Evolutionary conservation across 2,797 vertebrate genomes (phyloP).

Genomic region (Oryzias sinensis): DNA sequence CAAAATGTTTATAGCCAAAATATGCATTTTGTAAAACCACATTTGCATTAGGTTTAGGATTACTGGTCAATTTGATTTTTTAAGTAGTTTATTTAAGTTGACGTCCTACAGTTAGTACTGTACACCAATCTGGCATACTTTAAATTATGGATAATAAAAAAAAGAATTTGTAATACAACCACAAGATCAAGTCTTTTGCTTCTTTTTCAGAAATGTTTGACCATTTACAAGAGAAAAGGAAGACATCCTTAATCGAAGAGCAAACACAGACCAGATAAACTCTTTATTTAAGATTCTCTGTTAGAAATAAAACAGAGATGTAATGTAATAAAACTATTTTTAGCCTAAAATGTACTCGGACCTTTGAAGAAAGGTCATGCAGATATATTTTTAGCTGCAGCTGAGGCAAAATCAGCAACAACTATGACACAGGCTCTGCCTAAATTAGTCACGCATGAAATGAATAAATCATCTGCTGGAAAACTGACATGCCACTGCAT

Average conservation of each 20-base stretch:
- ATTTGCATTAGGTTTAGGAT: neutral
- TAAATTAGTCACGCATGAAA: constrained; percentile 63
- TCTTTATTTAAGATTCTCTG: constrained; percentile 40
- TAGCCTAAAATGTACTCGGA: constrained; percentile 14
- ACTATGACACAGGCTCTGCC: constrained; percentile 27
- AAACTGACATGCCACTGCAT: constrained; percentile 24
- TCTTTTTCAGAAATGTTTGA: constrained; percentile 28
- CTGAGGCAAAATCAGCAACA: constrained; percentile 20
- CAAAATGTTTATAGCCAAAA: neutral
- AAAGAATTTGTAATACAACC: neutral
- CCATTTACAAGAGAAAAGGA: constrained; percentile 20
- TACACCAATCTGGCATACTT: neutral
- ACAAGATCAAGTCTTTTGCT: neutral
- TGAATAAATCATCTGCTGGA: constrained; percentile 54
- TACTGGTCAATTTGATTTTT: neutral
- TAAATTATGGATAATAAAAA: neutral
- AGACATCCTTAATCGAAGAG: constrained; percentile 48
- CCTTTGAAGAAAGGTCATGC: constrained; percentile 13
- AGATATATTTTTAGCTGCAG: constrained; percentile 11
- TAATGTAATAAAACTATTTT: constrained; percentile 23
- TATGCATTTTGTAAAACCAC: neutral
- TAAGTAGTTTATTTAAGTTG: neutral
- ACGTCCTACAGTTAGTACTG: neutral
- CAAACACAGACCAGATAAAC: constrained; percentile 54
- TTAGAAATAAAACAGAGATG: constrained; percentile 43